Conservation (phyloP, 2,888 invertebrate genomes). For the Camptogramma bilineatum region DNA sequence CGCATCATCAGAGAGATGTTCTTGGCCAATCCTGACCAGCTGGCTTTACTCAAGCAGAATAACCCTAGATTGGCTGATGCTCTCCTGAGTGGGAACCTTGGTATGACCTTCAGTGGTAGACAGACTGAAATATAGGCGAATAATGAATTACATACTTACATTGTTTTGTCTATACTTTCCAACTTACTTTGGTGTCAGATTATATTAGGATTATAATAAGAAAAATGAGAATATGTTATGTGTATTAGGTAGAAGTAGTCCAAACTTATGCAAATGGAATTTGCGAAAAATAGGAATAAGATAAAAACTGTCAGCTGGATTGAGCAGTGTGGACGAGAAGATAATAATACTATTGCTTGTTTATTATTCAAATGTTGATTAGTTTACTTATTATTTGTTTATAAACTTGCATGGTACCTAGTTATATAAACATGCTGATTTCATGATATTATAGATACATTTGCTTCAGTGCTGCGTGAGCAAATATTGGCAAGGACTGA, state of each 20-base stretch:
- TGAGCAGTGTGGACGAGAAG: background rate
- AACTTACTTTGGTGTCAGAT: background rate
- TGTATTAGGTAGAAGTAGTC: too few species aligned
- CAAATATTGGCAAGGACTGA: constrained; percentile 93
- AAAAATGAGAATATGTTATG: too few species aligned
- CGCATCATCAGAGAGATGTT: constrained; percentile 94
- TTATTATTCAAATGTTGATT: background rate
- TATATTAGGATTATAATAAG: too few species aligned
- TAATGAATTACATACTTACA: background rate
- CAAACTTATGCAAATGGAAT: too few species aligned
- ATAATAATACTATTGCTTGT: too few species aligned
- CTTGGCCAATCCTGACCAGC: constrained; percentile 94
- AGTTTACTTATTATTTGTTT: background rate
- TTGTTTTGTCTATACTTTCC: background rate
- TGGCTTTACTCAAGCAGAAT: constrained; percentile 95
- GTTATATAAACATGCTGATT: constrained; percentile 37
- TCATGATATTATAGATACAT: constrained; percentile 87
- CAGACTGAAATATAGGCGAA: background rate
- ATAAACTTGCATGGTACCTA: background rate
- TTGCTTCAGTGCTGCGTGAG: constrained; percentile 91
- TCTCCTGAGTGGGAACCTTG: constrained; percentile 92
- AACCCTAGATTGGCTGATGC: constrained; percentile 97
- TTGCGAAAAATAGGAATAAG: too few species aligned
- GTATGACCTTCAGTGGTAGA: constrained; percentile 65
- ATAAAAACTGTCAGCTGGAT: too few species aligned